phyloP scores from a whole-genome alignment of 2,113 vertebrate species.

The Brachirus orientalis region DNA sequence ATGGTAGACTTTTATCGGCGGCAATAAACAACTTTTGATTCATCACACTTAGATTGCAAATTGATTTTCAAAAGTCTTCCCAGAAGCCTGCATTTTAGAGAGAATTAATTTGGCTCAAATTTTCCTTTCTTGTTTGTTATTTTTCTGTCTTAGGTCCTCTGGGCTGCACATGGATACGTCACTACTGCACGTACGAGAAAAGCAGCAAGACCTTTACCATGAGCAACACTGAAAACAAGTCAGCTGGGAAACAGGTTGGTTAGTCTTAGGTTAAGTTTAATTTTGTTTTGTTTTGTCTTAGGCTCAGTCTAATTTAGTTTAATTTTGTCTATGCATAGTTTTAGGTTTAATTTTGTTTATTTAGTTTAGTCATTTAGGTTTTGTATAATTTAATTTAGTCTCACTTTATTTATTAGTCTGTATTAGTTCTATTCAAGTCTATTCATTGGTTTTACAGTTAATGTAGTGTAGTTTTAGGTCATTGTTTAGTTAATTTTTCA shows the following conservation, averaged over 20 bases:
- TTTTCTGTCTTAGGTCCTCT: slow-evolving; percentile 86
- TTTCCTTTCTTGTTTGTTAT: slow-evolving; percentile 1
- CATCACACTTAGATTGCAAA: slow-evolving; percentile 59
- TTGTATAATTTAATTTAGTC: no score
- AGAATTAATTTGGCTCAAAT: slow-evolving; percentile 20
- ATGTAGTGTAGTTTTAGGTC: no score
- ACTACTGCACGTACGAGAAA: slow-evolving; percentile 97
- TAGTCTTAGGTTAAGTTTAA: background rate
- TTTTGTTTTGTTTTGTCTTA: no score
- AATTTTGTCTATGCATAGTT: no score
- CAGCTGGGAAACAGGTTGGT: slow-evolving; percentile 91
- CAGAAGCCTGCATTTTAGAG: slow-evolving; percentile 45
- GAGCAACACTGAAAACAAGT: slow-evolving; percentile 92
- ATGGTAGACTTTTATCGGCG: slow-evolving; percentile 59
- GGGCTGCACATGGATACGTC: slow-evolving; percentile 94
- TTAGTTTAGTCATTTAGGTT: no score
- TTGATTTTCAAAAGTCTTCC: slow-evolving; percentile 64
- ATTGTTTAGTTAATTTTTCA: no score
- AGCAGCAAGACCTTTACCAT: slow-evolving; percentile 93
- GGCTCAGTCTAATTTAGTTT: no score
- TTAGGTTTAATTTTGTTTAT: no score
- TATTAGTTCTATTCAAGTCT: no score
- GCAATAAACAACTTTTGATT: slow-evolving; percentile 69
- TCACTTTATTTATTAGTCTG: no score
- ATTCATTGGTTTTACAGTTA: no score